Percentiles rank a stretch among this genome's conserved stretches.
Evolutionary conservation across 1,140 invertebrate genomes (phyloP).

Genomic region (Armadillidium nasatum): DNA sequence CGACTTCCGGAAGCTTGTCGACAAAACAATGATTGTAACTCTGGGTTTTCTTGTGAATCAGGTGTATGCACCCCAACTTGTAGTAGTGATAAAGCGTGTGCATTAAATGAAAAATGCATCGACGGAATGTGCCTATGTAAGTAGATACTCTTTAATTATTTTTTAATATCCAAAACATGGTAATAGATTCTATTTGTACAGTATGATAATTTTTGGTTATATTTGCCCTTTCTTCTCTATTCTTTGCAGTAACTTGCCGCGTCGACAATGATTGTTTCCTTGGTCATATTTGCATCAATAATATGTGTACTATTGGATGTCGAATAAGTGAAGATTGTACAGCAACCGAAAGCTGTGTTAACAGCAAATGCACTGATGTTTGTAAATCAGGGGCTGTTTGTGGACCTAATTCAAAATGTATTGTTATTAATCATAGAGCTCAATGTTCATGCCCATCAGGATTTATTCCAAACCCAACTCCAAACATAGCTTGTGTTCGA

Average conservation of each 20-base stretch:
- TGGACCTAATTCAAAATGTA: constrained; percentile 70
- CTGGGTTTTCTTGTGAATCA: constrained; percentile 65
- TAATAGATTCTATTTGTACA: not conserved
- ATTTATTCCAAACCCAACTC: constrained; percentile 74
- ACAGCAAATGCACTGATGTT: constrained; percentile 77
- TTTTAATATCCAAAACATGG: not conserved
- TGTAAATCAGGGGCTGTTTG: constrained; percentile 64
- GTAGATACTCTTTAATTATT: constrained; percentile 48
- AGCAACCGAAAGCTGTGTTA: constrained; percentile 69
- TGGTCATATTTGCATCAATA: constrained; percentile 78
- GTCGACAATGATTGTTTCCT: constrained; percentile 86
- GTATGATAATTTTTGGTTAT: not conserved
- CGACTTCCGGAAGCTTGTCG: constrained; percentile 66
- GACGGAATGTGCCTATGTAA: constrained; percentile 71
- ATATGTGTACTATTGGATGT: constrained; percentile 79
- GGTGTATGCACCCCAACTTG: constrained; percentile 73
- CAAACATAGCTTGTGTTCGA: constrained; percentile 69
- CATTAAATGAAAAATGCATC: constrained; percentile 83
- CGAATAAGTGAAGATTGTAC: constrained; percentile 80
- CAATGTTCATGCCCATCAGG: constrained; percentile 70
- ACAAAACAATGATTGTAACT: constrained; percentile 62
- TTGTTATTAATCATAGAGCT: constrained; percentile 67
- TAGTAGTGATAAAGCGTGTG: constrained; percentile 71
- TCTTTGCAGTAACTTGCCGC: constrained; percentile 69
- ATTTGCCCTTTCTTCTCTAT: not conserved